Base-by-base conservation (phyloP, 2,113 vertebrate genomes). In the Desmodus rotundus region DNA sequence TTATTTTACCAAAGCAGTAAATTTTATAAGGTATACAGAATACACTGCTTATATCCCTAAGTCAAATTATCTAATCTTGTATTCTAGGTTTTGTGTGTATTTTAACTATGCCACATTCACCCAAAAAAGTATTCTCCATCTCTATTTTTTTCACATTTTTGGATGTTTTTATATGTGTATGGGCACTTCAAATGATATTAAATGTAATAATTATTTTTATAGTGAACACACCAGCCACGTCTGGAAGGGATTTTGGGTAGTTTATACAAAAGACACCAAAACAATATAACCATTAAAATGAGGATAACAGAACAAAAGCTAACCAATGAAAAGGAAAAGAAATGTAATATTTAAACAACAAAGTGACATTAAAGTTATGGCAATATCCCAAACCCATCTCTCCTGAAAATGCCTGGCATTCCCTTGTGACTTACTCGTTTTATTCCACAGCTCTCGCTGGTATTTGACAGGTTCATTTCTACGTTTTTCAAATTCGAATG, bases 401-500 rank as follows among this genome's bases (percentile, higher is more conserved):
- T 50, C 65, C 16, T 56, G 20, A 95, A 80, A 74, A 86, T 14
- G 50, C 52, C 50, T 43, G 24, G 8, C 10, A 95, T 77, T 70
- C 65, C n/a, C 58, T 74, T 22, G 38, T 7, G 24, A 96, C 98
- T 98, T 98, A 99, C 99, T 99, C 52, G 99, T 99, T 98, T 99
- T 99, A 98, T 97, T 99, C 99, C 99, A 99, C 4, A 99, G 95
- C 52, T 99, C 98, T 74, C 99, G 98, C 98, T 99, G 99, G 97
- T 99, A 99, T 98, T 99, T 99, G 87, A 99, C 97, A 76, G 99
- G 99, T 50, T 99, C 98, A 28, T 99, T 99, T 98, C 99, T 98
- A 91, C 99, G 99, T 97, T 99, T 99, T 97, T 99, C 99, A 96
- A 99, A 99, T 98, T 99, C 99, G 97, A 99, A 98, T 7, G 99